Conservation (phyloP, 1,140 invertebrate species). For the Procambarus virginalis region DNA sequence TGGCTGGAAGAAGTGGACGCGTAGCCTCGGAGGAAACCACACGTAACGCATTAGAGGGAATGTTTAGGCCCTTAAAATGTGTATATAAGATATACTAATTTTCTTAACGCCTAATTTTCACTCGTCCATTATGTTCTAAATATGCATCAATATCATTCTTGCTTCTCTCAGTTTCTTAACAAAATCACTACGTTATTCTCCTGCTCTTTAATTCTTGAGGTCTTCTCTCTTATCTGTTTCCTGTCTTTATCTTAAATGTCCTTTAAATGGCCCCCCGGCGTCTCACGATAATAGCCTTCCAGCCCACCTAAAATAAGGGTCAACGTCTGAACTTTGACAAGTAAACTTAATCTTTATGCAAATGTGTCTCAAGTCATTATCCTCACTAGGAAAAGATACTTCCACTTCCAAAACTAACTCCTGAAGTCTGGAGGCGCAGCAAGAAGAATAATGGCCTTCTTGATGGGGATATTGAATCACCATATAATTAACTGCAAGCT, state of each 20-base stretch:
- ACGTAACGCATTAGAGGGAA: no score
- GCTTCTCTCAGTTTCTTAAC: no score
- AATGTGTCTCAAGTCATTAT: constrained; percentile 38
- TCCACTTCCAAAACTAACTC: constrained; percentile 18
- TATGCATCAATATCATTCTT: no score
- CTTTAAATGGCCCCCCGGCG: no score
- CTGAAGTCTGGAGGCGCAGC: constrained; percentile 1
- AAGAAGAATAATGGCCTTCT: neutral
- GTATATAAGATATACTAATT: neutral
- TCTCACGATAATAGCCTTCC: neutral
- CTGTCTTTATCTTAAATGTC: no score
- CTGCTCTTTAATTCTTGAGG: no score
- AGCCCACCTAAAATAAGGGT: neutral
- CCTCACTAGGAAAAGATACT: neutral
- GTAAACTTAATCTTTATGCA: constrained; percentile 44
- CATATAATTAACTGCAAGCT: constrained; percentile 40
- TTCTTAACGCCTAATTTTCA: neutral
- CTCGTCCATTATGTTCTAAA: neutral
- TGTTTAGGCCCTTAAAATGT: neutral
- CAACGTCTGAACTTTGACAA: constrained; percentile 34
- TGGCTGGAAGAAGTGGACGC: no score
- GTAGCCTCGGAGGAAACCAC: no score
- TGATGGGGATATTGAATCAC: constrained; percentile 28
- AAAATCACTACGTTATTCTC: no score
- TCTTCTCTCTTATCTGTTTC: no score